Evolutionary conservation across 2,888 invertebrate species (phyloP).

Genomic region (Archips xylosteana): DNA sequence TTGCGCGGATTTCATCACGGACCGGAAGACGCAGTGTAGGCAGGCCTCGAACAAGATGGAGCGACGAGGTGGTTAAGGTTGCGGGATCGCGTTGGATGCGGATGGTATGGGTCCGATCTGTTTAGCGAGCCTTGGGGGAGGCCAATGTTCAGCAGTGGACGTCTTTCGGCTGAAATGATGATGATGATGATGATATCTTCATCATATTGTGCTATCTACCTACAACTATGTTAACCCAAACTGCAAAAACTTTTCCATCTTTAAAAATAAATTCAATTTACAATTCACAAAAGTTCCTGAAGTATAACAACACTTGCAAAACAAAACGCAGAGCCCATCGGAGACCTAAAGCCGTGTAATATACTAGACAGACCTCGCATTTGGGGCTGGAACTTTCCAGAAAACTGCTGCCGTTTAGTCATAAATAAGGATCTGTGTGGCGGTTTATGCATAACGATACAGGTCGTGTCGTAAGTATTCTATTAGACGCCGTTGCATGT

Average conservation of each 20-base stretch:
- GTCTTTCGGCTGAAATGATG: too few relatives aligned
- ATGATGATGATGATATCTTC: too few relatives aligned
- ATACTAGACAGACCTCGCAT: constrained; percentile 18
- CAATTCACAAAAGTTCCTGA: not conserved
- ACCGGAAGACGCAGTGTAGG: too few relatives aligned
- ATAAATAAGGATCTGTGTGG: constrained; percentile 33
- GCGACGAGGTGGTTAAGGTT: too few relatives aligned
- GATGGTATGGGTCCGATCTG: too few relatives aligned
- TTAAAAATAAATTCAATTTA: constrained; percentile 4
- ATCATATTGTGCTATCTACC: too few relatives aligned
- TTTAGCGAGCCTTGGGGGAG: too few relatives aligned
- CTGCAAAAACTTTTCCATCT: not conserved
- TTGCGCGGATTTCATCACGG: too few relatives aligned
- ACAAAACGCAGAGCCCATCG: constrained; percentile 2
- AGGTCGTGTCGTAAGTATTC: constrained; percentile 5
- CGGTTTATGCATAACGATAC: constrained; percentile 11
- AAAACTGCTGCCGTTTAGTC: constrained; percentile 34
- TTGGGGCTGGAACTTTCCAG: constrained; percentile 26
- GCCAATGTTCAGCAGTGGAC: too few relatives aligned
- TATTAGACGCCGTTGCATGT: not conserved
- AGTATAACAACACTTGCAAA: constrained; percentile 12
- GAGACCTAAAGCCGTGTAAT: constrained; percentile 26
- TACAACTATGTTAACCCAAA: not conserved
- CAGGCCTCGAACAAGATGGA: too few relatives aligned
- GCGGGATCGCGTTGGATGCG: too few relatives aligned